A percentile compares a stretch with the other conserved stretches of the same genome.
These are phyloP conservation scores for Cetoscarus ocellatus DNA, from an alignment of 2,797 vertebrate genomes.

Conservation along the genomic window DNA sequence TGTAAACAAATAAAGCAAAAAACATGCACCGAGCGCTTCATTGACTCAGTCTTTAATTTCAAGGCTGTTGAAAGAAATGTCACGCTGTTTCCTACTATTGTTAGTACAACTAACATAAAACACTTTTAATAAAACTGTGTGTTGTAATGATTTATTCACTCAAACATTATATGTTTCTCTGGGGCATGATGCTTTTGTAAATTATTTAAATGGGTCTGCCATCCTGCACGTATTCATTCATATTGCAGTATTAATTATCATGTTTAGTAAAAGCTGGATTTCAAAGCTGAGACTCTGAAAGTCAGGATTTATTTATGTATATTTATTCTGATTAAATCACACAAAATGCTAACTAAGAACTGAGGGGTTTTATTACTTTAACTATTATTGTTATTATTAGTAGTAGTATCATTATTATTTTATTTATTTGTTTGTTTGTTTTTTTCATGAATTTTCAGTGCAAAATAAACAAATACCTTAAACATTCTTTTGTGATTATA, in stretches of 20 bases:
- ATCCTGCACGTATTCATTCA: slow-evolving; percentile 44
- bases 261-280: slow-evolving; percentile 64
- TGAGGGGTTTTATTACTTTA: too few relatives aligned
- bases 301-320: slow-evolving; percentile 24
- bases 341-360: too few relatives aligned
- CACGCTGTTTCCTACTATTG: slow-evolving; percentile 65
- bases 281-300: slow-evolving; percentile 56
- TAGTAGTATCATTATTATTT: too few relatives aligned
- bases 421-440: too few relatives aligned
- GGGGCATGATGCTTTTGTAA: slow-evolving; percentile 67
- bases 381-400: too few relatives aligned
- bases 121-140: slow-evolving; percentile 47
- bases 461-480: too few relatives aligned
- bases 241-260: slow-evolving; percentile 59
- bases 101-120: slow-evolving; percentile 72
- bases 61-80: slow-evolving; percentile 76
- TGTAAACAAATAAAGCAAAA: slow-evolving; percentile 75
- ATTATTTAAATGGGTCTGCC: slow-evolving; percentile 48
- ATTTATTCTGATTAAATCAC: slow-evolving; percentile 37
- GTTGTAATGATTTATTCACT: slow-evolving; percentile 70
- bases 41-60: slow-evolving; percentile 77
- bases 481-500: too few relatives aligned
- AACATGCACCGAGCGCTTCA: slow-evolving; percentile 67
- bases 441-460: too few relatives aligned
- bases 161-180: slow-evolving; percentile 58